Base-by-base conservation (phyloP, 1,140 invertebrate species). In the Helicorthomorpha holstii region DNA sequence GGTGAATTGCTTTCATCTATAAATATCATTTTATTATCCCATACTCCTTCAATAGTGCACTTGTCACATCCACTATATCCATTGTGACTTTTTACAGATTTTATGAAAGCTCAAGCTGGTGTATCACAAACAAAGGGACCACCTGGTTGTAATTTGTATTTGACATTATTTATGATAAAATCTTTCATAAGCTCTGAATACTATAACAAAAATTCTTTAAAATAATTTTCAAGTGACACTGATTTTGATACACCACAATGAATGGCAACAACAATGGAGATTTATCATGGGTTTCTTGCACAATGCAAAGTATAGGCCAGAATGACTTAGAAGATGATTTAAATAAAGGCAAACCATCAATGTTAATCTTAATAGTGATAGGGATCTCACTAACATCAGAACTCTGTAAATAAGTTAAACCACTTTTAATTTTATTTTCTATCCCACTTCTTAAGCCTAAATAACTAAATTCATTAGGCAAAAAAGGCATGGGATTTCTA, bases 21-120 rank as follows among this genome's bases (percentile, higher is more conserved):
- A 51, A 45, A 54, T 22, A 60, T 42, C 52, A 57, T 27, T 25
- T 59, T 42, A 38, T 57, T 34, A 10, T 51, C 22, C 50, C 53
- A 60, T 42, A 54, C 52, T 46, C 63, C 61, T 55, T 60, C 51
- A 16, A 58, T 50, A 16, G 27, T 51, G 56, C 67, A 69, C 51
- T 65, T 66, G 16, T 61, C 58, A 55, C 69, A 69, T 41, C 57
- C 56, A 48, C 56, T 50, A 50, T 65, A 69, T 12, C 63, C 67
- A 52, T 50, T 57, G 49, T 64, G 64, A 23, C 59, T 56, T 61
- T 65, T 69, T 1, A 58, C 59, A 16, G 49, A 44, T 48, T 62
- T 61, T 3, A 70, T 51, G 57, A 62, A 68, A 22, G 64, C 57
- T 53, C 62, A 61, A 4, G 67, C 69, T 4, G 66, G 66, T 1